Evolutionary conservation across 1,140 invertebrate species (phyloP), one percentile per base, ranked within the genome.

Genomic region (Phortica variegata): DNA sequence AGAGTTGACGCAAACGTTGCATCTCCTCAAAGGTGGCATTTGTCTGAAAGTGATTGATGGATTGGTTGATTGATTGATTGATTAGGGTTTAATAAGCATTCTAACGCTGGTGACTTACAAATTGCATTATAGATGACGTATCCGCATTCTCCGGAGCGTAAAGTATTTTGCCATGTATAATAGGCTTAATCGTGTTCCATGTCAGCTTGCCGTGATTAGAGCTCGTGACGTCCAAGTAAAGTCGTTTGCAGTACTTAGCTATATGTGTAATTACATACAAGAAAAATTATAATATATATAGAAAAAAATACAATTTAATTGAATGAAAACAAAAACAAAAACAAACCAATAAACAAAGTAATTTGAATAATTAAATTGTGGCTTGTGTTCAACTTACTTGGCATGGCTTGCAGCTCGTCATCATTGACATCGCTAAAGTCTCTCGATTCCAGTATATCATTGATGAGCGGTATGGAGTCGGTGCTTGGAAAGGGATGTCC

Each of bases 161-260:
- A 1, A 87, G 62, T 29, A 87, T 84, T 40, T 79, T 81, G 4
- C 85, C 85, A 54, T 84, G 80, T 20, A 87, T 68, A 9, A 86
- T 73, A 0, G 84, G 84, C 53, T 86, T 86, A 4, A 85, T 77
- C 47, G 83, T 83, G 8, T 81, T 83, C 84, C 85, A 86, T 15
- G 85, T 75, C 12, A 87, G 83, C 58, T 86, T 86, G 2, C 84
- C 84, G 10, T 80, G 83, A 9, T 79, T 78, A 56, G 84, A 80
- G 3, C 63, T 76, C 0, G 81, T 72, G 1, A 87, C 71, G 50
- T 82, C 80, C 49, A 80, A 77, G 51, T 86, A 85, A 2, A 84
- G 73, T 1, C 81, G 77, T 16, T 80, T 80, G 50, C 85, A 86
- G 62, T 82, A 85, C 7, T 84, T 79, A 3, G 81, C 83, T 85